Base-by-base conservation (phyloP, 2,888 invertebrate genomes). In the Drosophila kanekoi region DNA sequence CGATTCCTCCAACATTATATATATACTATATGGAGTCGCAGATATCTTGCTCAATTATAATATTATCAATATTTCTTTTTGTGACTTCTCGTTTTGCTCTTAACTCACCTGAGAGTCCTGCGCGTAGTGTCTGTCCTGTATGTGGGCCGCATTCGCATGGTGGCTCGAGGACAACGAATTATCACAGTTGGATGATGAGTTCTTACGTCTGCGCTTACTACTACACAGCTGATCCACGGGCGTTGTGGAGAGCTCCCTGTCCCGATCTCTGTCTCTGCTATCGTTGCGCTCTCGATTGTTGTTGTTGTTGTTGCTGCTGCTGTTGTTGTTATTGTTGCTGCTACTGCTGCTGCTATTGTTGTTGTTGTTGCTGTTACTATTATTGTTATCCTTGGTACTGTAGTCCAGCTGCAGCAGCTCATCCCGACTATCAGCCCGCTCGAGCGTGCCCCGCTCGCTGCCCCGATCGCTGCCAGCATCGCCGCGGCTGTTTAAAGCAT, bases 51-150 rank as follows among this genome's bases (percentile, higher is more conserved):
- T 28, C 28, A 28, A 28, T 28, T 28, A 28, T 28, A 28, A 28
- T 28, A 8, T 8, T 28, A 28, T 28, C 28, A 28, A 1, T 28
- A 28, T 28, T 8, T 8, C 8, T 23, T 28, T 8, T 28, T 0
- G 6, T 6, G 8, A 6, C 28, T 28, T 37, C 37, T n/a, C n/a
- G n/a, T n/a, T 37, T 4, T 5, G 5, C 5, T n/a, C 43, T 18
- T 1, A 11, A 4, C 84, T 90, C 91, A 95, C 95, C 94, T 95
- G 95, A 93, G 95, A 94, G 93, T 95, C 95, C 91, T 92, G 92
- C 79, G 94, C 93, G 92, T 94, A 93, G 93, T 94, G 95, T 92
- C 95, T 93, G 92, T 95, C 95, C 92, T 94, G 92, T 91, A 92
- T 90, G 91, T 91, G 92, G 79, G 79, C 72, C 87, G 91, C 90